phyloP scores from a whole-genome alignment of 1,140 invertebrate species.

The Ips nitidus region DNA sequence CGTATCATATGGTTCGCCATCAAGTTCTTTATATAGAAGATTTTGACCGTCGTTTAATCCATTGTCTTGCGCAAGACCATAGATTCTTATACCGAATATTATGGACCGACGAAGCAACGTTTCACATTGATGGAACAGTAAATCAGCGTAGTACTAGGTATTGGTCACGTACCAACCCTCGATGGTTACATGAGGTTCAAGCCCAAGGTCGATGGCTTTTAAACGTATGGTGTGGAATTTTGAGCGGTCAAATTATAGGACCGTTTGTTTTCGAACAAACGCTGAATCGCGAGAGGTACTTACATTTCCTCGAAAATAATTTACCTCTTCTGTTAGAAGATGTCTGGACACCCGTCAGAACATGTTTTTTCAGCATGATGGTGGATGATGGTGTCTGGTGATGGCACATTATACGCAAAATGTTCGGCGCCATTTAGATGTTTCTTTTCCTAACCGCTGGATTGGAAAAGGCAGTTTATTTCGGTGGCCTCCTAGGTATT shows the following conservation, averaged over 20 bases:
- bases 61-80: constrained; percentile 15
- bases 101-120: constrained; percentile 42
- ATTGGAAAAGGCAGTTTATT: constrained; percentile 22
- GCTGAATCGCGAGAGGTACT: constrained; percentile 40
- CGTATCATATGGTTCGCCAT: neutral
- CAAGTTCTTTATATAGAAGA: neutral
- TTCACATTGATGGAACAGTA: constrained; percentile 43
- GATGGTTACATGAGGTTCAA: constrained; percentile 37
- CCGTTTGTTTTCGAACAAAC: constrained; percentile 42
- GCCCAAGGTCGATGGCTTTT: constrained; percentile 35
- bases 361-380: constrained; percentile 46
- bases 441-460: constrained; percentile 1
- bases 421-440: constrained; percentile 15
- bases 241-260: constrained; percentile 43
- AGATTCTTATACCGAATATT: constrained; percentile 38
- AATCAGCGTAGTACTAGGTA: constrained; percentile 45
- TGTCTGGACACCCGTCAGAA: constrained; percentile 35
- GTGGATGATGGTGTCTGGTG: constrained; percentile 32
- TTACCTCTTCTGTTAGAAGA: constrained; percentile 47
- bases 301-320: constrained; percentile 44
- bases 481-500: constrained; percentile 9
- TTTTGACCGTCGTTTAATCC: constrained; percentile 4
- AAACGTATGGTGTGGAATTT: constrained; percentile 48
- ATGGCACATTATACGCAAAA: constrained; percentile 34
- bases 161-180: constrained; percentile 42